phyloP scores from a whole-genome alignment of 53 echinoderm and acorn worm species.

The Holothuria scabra region DNA sequence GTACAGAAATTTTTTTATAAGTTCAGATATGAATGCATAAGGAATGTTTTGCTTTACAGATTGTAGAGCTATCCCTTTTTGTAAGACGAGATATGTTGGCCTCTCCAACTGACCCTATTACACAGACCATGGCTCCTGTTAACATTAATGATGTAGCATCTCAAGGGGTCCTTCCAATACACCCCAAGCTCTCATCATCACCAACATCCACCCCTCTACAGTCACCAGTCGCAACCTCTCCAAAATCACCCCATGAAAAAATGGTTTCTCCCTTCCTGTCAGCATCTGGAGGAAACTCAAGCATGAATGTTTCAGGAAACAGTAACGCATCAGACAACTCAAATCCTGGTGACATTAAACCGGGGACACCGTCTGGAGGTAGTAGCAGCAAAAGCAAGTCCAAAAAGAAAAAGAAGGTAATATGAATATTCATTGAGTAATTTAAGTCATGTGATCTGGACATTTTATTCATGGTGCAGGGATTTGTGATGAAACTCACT shows the following conservation, averaged over 20 bases:
- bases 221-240: conserved; percentile 82
- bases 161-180: conserved; percentile 65
- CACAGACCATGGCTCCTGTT: conserved; percentile 76
- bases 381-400: conserved; percentile 81
- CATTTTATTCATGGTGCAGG: background rate
- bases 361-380: conserved; percentile 50
- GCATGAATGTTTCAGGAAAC: conserved; percentile 69
- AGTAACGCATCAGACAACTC: conserved; percentile 91
- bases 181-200: conserved; percentile 54
- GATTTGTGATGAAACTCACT: too few species aligned
- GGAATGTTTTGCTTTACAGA: conserved; percentile 45
- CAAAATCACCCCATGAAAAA: conserved; percentile 86
- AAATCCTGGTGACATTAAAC: conserved; percentile 70
- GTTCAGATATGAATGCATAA: too few species aligned
- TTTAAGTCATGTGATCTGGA: too few species aligned
- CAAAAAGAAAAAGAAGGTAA: conserved; percentile 97
- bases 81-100: conserved; percentile 83
- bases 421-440: background rate
- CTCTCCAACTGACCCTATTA: conserved; percentile 72
- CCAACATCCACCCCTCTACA: conserved; percentile 79
- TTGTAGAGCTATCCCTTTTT: conserved; percentile 84
- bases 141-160: conserved; percentile 79
- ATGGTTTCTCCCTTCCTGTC: conserved; percentile 93
- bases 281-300: conserved; percentile 65
- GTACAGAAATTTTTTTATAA: too few species aligned